These are phyloP conservation scores for Gephyroberyx darwinii DNA, from an alignment of 2,797 vertebrate genomes.

Conservation along the genomic window DNA sequence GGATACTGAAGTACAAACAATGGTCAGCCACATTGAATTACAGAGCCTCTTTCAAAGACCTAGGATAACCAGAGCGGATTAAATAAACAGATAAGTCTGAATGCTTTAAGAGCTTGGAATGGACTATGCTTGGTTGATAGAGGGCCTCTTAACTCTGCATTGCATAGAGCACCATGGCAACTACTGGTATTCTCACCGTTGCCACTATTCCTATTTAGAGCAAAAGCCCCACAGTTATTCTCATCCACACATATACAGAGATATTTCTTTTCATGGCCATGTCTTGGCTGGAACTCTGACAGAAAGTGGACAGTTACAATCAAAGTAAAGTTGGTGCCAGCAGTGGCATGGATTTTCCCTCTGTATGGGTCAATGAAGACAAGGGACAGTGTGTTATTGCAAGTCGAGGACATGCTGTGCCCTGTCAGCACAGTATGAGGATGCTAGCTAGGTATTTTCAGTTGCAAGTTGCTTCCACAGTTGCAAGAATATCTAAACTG, in stretches of 20 bases:
- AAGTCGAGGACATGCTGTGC: slow-evolving; percentile 11
- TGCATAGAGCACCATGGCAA: slow-evolving; percentile 57
- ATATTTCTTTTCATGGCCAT: slow-evolving; percentile 19
- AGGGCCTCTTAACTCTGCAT: slow-evolving; percentile 57
- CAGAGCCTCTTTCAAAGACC: slow-evolving; percentile 68
- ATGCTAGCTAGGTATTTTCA: background rate
- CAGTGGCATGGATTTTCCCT: background rate
- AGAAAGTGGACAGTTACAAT: slow-evolving; percentile 17
- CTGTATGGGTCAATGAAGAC: slow-evolving; percentile 30
- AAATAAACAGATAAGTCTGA: slow-evolving; percentile 75
- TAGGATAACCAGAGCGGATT: slow-evolving; percentile 72
- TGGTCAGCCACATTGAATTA: slow-evolving; percentile 75
- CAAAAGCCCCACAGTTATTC: slow-evolving; percentile 4
- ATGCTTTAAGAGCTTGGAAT: slow-evolving; percentile 63
- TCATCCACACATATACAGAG: slow-evolving; percentile 14
- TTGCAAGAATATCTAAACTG: no score
- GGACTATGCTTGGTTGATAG: slow-evolving; percentile 61
- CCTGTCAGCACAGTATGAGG: background rate
- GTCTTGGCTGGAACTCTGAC: slow-evolving; percentile 18
- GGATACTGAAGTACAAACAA: slow-evolving; percentile 76
- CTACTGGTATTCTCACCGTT: slow-evolving; percentile 39
- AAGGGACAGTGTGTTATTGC: slow-evolving; percentile 16
- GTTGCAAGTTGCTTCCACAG: background rate
- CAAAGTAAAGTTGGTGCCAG: slow-evolving; percentile 24
- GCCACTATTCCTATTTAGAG: background rate